Conservation (phyloP, 2,113 vertebrate genomes). For the Scopus umbretta region DNA sequence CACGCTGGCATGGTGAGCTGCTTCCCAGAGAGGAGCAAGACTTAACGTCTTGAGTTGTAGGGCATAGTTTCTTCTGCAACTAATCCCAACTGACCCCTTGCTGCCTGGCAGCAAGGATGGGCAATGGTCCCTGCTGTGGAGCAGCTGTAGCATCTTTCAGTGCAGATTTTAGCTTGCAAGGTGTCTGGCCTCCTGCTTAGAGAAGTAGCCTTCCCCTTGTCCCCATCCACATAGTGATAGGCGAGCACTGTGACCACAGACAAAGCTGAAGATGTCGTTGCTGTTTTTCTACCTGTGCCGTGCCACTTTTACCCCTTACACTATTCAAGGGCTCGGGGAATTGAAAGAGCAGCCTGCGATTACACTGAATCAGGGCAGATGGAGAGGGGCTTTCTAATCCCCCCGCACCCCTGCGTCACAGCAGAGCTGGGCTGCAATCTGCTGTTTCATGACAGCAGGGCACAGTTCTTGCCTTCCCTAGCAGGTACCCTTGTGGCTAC, state of each 20-base stretch:
- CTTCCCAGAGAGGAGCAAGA: background rate
- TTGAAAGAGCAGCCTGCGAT: background rate
- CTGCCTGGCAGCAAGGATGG: background rate
- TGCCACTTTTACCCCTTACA: background rate
- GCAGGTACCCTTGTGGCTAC: background rate
- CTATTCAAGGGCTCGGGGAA: background rate
- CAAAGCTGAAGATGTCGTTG: background rate
- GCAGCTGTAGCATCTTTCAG: background rate
- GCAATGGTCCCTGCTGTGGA: background rate
- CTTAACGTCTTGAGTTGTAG: background rate
- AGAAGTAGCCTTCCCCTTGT: fast-evolving
- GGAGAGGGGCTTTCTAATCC: background rate
- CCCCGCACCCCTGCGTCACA: background rate
- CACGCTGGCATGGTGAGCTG: fast-evolving
- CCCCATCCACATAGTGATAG: fast-evolving
- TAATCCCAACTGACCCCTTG: fast-evolving
- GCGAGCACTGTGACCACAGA: fast-evolving
- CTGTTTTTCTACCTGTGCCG: background rate
- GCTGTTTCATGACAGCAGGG: background rate
- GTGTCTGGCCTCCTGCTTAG: background rate
- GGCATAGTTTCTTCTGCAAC: background rate
- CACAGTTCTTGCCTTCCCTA: background rate
- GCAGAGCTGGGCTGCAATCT: background rate
- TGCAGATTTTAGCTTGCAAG: background rate
- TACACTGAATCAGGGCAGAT: background rate